Percentiles rank a stretch among this genome's conserved stretches.
phyloP scores from a whole-genome alignment of 2,888 invertebrate species.

The Cloeon dipterum region DNA sequence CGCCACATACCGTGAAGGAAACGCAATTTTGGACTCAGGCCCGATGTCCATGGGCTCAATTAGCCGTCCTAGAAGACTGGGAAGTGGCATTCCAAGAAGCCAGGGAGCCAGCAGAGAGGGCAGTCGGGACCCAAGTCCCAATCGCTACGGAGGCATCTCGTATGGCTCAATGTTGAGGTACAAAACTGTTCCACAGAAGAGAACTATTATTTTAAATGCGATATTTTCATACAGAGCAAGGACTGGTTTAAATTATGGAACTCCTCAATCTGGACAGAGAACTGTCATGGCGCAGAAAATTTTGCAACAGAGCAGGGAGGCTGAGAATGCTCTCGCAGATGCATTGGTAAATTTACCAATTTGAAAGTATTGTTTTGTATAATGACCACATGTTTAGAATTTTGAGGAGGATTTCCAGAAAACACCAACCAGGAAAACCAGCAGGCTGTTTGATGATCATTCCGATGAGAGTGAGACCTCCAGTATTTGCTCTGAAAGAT shows the following conservation, averaged over 20 bases:
- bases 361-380: no score
- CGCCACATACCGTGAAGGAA: constrained; percentile 31
- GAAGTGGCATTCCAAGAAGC: constrained; percentile 9
- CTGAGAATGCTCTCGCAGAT: constrained; percentile 60
- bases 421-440: constrained; percentile 9
- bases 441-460: constrained; percentile 33
- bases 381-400: no score
- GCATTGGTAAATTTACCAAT: constrained; percentile 32
- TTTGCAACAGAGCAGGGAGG: constrained; percentile 67
- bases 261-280: constrained; percentile 16
- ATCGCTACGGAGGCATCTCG: constrained; percentile 8
- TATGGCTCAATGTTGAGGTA: constrained; percentile 15
- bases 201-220: neutral
- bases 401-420: constrained; percentile 17
- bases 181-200: no score
- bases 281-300: constrained; percentile 61
- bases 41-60: constrained; percentile 3
- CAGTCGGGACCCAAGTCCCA: constrained; percentile 22
- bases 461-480: constrained; percentile 85
- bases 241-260: neutral
- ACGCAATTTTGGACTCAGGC: constrained; percentile 10
- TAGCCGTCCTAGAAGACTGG: constrained; percentile 7
- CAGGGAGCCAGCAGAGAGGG: constrained; percentile 10
- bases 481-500: constrained; percentile 82
- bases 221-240: neutral